Conservation (phyloP, 2,888 invertebrate genomes). For the Thyatira batis region DNA sequence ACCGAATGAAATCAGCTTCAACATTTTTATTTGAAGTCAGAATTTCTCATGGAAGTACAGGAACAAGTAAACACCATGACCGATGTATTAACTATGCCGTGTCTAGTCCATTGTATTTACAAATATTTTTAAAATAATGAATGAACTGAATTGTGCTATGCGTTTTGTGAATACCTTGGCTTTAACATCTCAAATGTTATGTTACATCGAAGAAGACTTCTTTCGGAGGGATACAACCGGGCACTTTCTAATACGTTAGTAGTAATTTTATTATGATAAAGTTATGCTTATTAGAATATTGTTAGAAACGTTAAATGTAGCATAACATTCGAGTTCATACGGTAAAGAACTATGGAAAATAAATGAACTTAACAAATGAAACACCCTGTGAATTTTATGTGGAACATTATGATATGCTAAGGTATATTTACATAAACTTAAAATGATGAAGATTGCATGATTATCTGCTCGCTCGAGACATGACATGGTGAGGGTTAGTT, state of each 20-base stretch:
- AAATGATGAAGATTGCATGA: conserved; percentile 21
- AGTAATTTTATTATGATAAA: background rate
- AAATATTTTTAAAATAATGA: background rate
- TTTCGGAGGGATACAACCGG: conserved; percentile 1
- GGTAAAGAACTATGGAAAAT: conserved; percentile 3
- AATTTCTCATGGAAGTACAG: background rate
- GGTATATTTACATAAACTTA: conserved; percentile 30
- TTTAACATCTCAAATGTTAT: conserved; percentile 24
- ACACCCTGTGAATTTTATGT: conserved; percentile 55
- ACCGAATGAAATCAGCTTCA: conserved; percentile 21
- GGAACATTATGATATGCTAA: conserved; percentile 40
- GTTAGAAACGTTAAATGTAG: background rate
- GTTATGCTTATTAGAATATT: conserved; percentile 4
- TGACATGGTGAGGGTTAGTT: conserved; percentile 17
- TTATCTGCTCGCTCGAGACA: conserved; percentile 10
- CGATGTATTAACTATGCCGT: conserved; percentile 31
- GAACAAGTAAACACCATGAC: conserved; percentile 23
- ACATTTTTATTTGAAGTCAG: background rate
- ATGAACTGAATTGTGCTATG: conserved; percentile 39
- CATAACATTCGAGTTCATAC: background rate
- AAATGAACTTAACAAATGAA: conserved; percentile 42
- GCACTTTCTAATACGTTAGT: background rate
- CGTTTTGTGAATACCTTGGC: conserved; percentile 33
- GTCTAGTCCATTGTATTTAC: conserved; percentile 22
- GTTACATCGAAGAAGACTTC: conserved; percentile 4